A percentile compares a stretch with the other conserved stretches of the same genome.
phyloP scores from a whole-genome alignment of 2,888 invertebrate species.

The Himalopsyche japonica region DNA sequence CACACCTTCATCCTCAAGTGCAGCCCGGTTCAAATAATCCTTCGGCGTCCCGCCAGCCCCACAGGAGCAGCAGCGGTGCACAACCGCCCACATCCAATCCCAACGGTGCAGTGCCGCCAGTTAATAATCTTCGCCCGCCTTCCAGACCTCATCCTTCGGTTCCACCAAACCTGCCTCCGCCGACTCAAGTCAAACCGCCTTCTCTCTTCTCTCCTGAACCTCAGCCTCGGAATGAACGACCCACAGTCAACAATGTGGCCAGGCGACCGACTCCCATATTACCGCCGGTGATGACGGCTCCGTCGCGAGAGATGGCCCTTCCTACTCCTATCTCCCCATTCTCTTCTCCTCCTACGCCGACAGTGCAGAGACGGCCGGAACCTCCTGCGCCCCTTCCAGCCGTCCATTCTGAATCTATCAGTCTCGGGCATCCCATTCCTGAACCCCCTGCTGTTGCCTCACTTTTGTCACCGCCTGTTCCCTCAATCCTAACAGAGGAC shows the following conservation, averaged over 20 bases:
- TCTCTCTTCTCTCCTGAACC: slow-evolving; percentile 68
- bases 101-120: slow-evolving; percentile 41
- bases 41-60: slow-evolving; percentile 47
- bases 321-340: slow-evolving; percentile 29
- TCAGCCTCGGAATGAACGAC: slow-evolving; percentile 45
- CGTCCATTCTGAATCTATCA: background rate
- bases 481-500: slow-evolving; percentile 53
- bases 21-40: slow-evolving; percentile 46
- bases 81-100: background rate
- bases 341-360: slow-evolving; percentile 39
- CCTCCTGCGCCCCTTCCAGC: background rate
- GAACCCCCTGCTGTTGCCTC: background rate
- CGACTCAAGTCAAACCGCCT: slow-evolving; percentile 51
- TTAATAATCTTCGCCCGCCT: slow-evolving; percentile 45
- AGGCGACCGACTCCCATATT: slow-evolving; percentile 48
- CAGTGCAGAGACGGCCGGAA: slow-evolving; percentile 61
- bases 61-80: slow-evolving; percentile 42
- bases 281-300: slow-evolving; percentile 40
- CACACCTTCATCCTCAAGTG: background rate
- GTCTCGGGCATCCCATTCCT: slow-evolving; percentile 13
- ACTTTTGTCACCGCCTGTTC: slow-evolving; percentile 29
- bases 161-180: slow-evolving; percentile 42
- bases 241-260: background rate
- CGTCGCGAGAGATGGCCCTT: slow-evolving; percentile 47
- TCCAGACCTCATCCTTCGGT: slow-evolving; percentile 46